These are phyloP conservation scores for Telmatherina bonti DNA, from an alignment of 2,797 vertebrate species.

Conservation along the genomic window DNA sequence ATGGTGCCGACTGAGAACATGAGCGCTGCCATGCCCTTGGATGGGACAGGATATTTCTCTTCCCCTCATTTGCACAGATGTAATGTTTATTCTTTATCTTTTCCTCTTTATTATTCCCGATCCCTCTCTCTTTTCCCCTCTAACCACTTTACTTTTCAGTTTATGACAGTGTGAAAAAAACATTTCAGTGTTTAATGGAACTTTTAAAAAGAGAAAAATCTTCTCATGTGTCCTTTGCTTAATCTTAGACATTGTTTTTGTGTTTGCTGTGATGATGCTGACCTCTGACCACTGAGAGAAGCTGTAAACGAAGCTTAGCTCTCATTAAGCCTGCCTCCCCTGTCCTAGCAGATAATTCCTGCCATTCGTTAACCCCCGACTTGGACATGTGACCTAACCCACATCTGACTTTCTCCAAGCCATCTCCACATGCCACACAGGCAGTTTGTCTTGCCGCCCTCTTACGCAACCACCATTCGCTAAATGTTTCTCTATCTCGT, in stretches of 20 bases:
- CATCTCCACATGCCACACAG: slow-evolving; percentile 35
- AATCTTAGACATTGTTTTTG: slow-evolving; percentile 38
- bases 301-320: slow-evolving; percentile 54
- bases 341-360: slow-evolving; percentile 49
- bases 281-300: slow-evolving; percentile 33
- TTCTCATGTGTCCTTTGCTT: slow-evolving; percentile 7
- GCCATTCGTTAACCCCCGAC: slow-evolving; percentile 43
- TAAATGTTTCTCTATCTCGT: not conserved
- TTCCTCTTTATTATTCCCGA: slow-evolving; percentile 6
- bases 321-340: slow-evolving; percentile 58
- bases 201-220: too few relatives aligned
- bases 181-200: too few relatives aligned
- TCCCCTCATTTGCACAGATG: slow-evolving; percentile 31
- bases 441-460: slow-evolving; percentile 10
- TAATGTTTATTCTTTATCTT: slow-evolving; percentile 6
- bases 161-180: not conserved
- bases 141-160: not conserved
- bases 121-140: not conserved
- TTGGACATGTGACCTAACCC: slow-evolving; percentile 47
- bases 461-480: slow-evolving; percentile 17
- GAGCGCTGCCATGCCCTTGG: slow-evolving; percentile 74
- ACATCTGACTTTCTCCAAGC: slow-evolving; percentile 30
- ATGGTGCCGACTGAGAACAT: slow-evolving; percentile 76
- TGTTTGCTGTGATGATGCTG: slow-evolving; percentile 25
- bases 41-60: slow-evolving; percentile 52